Percentiles rank a stretch among this genome's conserved stretches.
These are phyloP conservation scores for Invenusta paracnida DNA, from an alignment of 2,888 invertebrate genomes.

Conservation along the genomic window DNA sequence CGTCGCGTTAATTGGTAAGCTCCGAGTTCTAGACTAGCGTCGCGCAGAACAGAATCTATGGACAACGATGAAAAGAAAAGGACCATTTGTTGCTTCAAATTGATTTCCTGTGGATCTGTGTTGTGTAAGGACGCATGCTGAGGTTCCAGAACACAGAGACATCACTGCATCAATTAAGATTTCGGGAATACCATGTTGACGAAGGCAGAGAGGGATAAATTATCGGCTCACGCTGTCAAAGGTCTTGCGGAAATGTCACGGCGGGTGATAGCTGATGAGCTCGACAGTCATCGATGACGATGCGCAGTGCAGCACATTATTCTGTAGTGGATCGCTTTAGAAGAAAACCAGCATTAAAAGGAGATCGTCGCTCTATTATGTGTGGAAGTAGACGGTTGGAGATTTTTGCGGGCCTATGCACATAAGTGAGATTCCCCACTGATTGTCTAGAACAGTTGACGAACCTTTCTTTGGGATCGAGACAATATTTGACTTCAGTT, in stretches of 20 bases:
- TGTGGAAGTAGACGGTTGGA: neutral
- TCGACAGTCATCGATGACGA: constrained; percentile 2
- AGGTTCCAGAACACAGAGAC: neutral
- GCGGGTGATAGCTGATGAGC: neutral
- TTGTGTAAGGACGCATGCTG: neutral
- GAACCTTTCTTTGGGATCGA: constrained; percentile 1
- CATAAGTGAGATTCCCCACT: constrained; percentile 11
- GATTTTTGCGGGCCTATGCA: constrained; percentile 31
- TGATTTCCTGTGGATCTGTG: neutral
- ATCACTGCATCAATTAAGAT: constrained; percentile 10
- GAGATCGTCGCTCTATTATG: neutral
- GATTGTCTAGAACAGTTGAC: neutral
- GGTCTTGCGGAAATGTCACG: neutral
- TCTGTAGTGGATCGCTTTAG: constrained; percentile 15
- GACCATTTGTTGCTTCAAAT: neutral
- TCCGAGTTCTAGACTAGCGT: neutral
- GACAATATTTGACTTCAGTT: constrained; percentile 7
- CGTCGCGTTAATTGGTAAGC: constrained; percentile 16
- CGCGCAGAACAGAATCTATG: neutral
- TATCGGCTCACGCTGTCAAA: constrained; percentile 1
- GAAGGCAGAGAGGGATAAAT: neutral
- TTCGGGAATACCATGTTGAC: neutral
- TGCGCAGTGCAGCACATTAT: neutral
- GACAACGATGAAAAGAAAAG: constrained; percentile 18
- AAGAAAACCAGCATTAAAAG: constrained; percentile 1